Percentiles rank a stretch among this genome's conserved stretches.
These are phyloP conservation scores for Panzeria rudis DNA, from an alignment of 2,888 invertebrate genomes.

Conservation along the genomic window DNA sequence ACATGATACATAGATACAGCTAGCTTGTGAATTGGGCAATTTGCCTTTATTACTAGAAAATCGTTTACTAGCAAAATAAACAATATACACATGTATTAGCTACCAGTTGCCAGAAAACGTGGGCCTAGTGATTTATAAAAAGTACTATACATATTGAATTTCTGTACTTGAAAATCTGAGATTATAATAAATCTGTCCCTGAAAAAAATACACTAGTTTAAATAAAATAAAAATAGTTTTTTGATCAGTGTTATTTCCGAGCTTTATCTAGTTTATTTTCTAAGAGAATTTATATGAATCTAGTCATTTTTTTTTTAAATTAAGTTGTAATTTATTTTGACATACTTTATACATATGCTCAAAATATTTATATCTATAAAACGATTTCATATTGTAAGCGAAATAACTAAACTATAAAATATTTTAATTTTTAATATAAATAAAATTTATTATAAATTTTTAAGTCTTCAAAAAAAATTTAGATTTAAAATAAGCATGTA, in stretches of 20 bases:
- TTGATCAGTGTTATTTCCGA: not conserved
- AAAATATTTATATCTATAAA: conserved; percentile 41
- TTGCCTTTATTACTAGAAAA: no score
- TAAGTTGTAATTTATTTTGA: conserved; percentile 24
- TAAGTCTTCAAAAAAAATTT: not conserved
- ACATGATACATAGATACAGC: no score
- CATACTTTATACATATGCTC: conserved; percentile 60
- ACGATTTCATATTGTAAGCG: not conserved
- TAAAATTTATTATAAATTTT: conserved; percentile 29
- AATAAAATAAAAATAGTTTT: not conserved
- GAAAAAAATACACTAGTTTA: no score
- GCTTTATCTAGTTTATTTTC: conserved; percentile 39
- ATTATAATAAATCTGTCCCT: no score
- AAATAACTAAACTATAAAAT: conserved; percentile 21
- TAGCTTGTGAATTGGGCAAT: no score
- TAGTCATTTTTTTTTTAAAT: conserved; percentile 52
- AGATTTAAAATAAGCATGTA: conserved; percentile 5
- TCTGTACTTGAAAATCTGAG: no score
- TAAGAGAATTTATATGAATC: conserved; percentile 39
- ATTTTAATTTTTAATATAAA: conserved; percentile 21
- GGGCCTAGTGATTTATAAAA: no score
- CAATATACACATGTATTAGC: no score
- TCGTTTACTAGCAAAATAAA: no score
- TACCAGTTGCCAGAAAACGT: no score
- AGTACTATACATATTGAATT: no score